Conservation (phyloP, 2,113 vertebrate genomes). For the Poeciliopsis turrubarensis region DNA sequence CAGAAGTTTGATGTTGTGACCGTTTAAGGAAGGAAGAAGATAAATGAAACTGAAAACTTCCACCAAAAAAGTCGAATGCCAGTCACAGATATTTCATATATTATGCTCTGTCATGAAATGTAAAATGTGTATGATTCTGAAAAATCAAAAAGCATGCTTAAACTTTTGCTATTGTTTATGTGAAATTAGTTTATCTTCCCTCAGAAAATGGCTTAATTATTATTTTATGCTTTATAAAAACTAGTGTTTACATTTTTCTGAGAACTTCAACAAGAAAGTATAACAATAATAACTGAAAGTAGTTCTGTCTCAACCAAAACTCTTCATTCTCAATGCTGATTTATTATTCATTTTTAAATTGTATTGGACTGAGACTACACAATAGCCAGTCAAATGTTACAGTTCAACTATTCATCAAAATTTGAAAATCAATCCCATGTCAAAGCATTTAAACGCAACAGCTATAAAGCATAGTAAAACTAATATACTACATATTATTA, state of each 20-base stretch:
- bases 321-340: not conserved
- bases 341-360: not conserved
- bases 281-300: not conserved
- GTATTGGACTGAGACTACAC: not conserved
- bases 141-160: not conserved
- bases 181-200: no score
- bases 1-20: slow-evolving; percentile 31
- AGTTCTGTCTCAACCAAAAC: not conserved
- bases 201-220: not conserved
- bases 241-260: not conserved
- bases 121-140: no score
- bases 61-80: not conserved
- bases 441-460: not conserved
- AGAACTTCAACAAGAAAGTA: not conserved
- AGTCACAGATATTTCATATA: not conserved
- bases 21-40: slow-evolving; percentile 7
- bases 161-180: not conserved
- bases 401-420: not conserved
- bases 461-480: not conserved
- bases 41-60: slow-evolving; percentile 3
- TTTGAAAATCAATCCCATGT: not conserved
- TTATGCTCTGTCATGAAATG: not conserved
- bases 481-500: not conserved
- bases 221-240: not conserved
- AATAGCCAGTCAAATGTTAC: not conserved